These are phyloP conservation scores for Pygoscelis adeliae DNA, from an alignment of 2,113 vertebrate species.

Conservation along the genomic window DNA sequence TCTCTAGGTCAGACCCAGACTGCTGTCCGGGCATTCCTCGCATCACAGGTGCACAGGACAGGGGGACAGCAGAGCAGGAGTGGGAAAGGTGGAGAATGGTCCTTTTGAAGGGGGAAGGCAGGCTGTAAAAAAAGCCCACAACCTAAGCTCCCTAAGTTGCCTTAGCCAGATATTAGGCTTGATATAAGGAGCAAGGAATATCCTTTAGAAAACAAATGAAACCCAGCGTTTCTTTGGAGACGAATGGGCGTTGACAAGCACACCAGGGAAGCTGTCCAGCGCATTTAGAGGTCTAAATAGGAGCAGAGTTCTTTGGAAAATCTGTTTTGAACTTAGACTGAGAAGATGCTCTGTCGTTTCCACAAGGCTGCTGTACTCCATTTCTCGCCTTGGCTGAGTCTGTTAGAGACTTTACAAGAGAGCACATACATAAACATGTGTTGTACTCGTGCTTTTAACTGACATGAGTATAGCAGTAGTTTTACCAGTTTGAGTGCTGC, in stretches of 20 bases:
- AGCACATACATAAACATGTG: neutral
- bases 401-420: neutral
- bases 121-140: neutral
- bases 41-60: neutral
- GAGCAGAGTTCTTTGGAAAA: slow-evolving; percentile 3
- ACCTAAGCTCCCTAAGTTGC: neutral
- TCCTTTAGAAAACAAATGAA: neutral
- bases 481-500: neutral
- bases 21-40: neutral
- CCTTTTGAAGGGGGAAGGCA: neutral
- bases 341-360: neutral
- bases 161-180: neutral
- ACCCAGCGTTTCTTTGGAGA: neutral
- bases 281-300: neutral
- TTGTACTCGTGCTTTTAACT: neutral
- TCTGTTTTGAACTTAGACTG: neutral
- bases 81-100: neutral
- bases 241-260: neutral
- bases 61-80: neutral
- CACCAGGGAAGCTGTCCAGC: slow-evolving; percentile 18
- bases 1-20: fast-evolving
- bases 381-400: neutral
- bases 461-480: neutral
- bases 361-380: neutral
- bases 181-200: neutral